Percentiles rank a stretch among this genome's conserved stretches.
These are phyloP conservation scores for Cerastis rubricosa DNA, from an alignment of 2,888 invertebrate species.

Conservation along the genomic window DNA sequence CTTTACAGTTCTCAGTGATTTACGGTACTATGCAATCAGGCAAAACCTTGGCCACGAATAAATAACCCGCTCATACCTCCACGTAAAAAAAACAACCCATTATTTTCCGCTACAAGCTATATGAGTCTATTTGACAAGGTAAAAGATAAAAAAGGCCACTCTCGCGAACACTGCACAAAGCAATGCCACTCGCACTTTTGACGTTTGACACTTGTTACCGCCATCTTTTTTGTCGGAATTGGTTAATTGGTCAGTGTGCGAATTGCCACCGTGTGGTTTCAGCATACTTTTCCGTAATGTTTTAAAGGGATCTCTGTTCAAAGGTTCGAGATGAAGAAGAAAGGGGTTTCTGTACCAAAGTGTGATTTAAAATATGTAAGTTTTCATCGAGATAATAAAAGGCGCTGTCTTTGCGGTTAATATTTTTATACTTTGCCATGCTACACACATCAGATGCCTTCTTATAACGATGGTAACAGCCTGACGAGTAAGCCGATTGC, in stretches of 20 bases:
- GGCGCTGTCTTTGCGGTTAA: neutral
- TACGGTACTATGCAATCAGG: neutral
- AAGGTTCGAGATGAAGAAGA: neutral
- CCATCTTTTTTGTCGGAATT: slow-evolving; percentile 43
- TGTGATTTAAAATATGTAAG: neutral
- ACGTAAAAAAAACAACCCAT: slow-evolving; percentile 5
- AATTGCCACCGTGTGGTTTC: slow-evolving; percentile 7
- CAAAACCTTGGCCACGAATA: neutral
- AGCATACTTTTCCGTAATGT: neutral
- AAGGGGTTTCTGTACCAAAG: neutral
- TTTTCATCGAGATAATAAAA: neutral
- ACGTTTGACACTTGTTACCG: slow-evolving; percentile 50
- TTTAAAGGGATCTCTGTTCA: neutral
- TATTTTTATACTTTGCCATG: neutral
- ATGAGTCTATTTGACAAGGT: slow-evolving; percentile 29
- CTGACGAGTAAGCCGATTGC: neutral
- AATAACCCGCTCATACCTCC: slow-evolving; percentile 1
- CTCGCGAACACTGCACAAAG: slow-evolving; percentile 41
- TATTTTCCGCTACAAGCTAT: slow-evolving; percentile 18
- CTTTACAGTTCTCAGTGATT: neutral
- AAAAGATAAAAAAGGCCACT: slow-evolving; percentile 33
- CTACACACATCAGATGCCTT: neutral
- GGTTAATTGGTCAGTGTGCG: slow-evolving; percentile 36
- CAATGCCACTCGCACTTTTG: slow-evolving; percentile 51
- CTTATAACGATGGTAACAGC: neutral